These are phyloP conservation scores for Trypoxylus dichotomus DNA, from an alignment of 1,140 invertebrate genomes.

Conservation along the genomic window DNA sequence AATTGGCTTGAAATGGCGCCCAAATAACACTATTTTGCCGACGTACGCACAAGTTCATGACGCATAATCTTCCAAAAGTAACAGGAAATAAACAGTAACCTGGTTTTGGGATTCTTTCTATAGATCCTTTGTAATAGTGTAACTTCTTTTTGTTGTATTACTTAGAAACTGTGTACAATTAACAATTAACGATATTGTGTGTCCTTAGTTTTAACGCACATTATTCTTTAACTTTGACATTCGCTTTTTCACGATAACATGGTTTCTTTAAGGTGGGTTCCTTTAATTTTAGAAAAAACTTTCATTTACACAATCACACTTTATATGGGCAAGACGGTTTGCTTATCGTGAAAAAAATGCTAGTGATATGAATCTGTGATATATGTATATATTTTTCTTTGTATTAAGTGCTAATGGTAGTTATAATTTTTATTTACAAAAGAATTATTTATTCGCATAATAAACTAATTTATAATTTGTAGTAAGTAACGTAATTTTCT, in stretches of 20 bases:
- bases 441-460: too few relatives aligned
- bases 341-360: background rate
- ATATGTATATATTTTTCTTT: background rate
- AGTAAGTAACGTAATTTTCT: too few relatives aligned
- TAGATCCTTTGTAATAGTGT: background rate
- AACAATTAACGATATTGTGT: background rate
- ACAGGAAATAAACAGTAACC: background rate
- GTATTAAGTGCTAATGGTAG: background rate
- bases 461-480: too few relatives aligned
- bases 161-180: background rate
- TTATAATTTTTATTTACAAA: background rate
- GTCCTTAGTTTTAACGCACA: background rate
- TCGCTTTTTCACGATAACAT: background rate
- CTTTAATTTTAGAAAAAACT: background rate
- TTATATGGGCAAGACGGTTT: background rate
- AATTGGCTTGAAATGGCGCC: constrained; percentile 42
- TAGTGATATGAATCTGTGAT: background rate
- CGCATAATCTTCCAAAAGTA: background rate
- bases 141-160: background rate
- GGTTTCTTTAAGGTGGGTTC: background rate
- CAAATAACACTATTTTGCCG: constrained; percentile 40
- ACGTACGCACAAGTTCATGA: constrained; percentile 21
- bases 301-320: background rate
- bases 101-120: background rate
- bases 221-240: background rate